Percentiles rank a stretch among this genome's conserved stretches.
Conservation (phyloP, 2,113 vertebrate species). For the Alligator sinensis region DNA sequence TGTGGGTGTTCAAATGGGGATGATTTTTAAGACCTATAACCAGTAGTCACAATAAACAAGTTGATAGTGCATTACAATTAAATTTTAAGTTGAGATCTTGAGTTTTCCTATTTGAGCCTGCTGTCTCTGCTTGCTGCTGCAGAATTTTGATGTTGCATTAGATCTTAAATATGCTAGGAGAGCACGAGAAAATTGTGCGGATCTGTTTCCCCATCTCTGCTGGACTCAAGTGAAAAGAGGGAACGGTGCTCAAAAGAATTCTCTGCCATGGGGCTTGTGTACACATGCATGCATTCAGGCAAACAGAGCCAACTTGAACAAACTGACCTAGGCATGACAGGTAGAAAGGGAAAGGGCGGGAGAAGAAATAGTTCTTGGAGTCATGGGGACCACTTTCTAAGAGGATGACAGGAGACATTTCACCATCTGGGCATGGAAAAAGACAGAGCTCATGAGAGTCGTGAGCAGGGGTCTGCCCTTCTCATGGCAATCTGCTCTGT, state of each 20-base stretch:
- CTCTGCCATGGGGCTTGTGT: accelerated
- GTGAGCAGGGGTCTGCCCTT: slow-evolving; percentile 37
- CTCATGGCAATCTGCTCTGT: neutral
- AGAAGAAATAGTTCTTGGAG: neutral
- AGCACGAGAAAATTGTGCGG: neutral
- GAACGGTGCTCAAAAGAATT: neutral
- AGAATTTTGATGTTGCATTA: neutral
- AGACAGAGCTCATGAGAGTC: slow-evolving; percentile 28
- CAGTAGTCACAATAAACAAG: neutral
- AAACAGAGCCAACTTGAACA: neutral
- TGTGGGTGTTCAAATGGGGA: accelerated
- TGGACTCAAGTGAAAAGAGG: neutral
- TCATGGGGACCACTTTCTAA: neutral
- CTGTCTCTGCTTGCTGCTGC: neutral
- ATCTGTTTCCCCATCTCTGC: neutral
- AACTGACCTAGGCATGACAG: neutral
- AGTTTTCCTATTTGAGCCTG: neutral
- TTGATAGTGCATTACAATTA: accelerated
- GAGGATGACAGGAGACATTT: slow-evolving; percentile 61
- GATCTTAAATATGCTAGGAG: accelerated
- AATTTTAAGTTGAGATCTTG: accelerated
- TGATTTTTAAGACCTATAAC: accelerated
- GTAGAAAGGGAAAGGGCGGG: neutral
- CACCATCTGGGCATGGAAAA: neutral
- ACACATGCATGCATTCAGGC: neutral